A percentile compares a stretch with the other conserved stretches of the same genome.
Conservation (phyloP, 1,140 invertebrate species). For the Bombus cullumanus region DNA sequence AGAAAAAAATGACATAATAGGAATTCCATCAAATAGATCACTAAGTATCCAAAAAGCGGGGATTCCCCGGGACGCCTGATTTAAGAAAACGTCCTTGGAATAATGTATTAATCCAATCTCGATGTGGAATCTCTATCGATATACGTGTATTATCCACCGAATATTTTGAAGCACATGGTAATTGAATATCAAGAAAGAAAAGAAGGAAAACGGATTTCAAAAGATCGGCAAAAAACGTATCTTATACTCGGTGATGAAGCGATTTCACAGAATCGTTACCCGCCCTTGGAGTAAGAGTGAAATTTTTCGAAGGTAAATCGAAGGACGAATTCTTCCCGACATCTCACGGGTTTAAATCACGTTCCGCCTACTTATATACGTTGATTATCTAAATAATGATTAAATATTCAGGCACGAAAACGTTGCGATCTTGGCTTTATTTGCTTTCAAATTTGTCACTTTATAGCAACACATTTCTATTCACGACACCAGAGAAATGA, state of each 20-base stretch:
- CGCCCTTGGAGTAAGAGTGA: conserved; percentile 14
- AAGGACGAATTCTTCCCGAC: neutral
- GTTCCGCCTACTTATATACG: too few species aligned
- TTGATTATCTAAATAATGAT: neutral
- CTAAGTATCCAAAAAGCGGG: neutral
- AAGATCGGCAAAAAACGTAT: too few species aligned
- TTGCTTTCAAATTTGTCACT: neutral
- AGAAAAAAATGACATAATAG: too few species aligned
- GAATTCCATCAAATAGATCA: neutral
- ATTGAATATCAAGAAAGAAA: neutral
- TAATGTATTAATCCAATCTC: neutral
- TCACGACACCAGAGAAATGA: too few species aligned
- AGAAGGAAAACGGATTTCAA: neutral
- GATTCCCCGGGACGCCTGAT: neutral
- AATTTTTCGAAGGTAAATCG: neutral
- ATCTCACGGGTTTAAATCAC: too few species aligned
- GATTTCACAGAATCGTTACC: neutral
- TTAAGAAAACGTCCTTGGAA: neutral
- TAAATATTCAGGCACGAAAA: neutral
- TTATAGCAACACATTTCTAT: too few species aligned
- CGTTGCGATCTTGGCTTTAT: neutral
- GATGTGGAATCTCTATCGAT: too few species aligned
- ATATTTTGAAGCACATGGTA: neutral
- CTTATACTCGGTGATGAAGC: too few species aligned
- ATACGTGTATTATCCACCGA: too few species aligned